Evolutionary conservation across 2,888 invertebrate species (phyloP).

Genomic region (Xylocampa areola): DNA sequence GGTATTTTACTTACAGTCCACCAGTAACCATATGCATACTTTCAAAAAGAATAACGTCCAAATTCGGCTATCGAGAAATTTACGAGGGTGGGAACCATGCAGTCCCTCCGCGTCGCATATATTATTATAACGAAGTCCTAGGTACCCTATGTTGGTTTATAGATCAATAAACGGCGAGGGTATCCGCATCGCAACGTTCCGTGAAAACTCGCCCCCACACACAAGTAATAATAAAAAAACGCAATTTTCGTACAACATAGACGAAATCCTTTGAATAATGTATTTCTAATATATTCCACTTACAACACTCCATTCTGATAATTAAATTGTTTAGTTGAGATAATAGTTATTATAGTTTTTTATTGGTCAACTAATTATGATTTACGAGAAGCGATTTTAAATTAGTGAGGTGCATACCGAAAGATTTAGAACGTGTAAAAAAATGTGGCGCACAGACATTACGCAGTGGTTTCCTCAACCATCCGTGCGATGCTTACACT

Average conservation of each 20-base stretch:
- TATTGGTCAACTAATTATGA: constrained; percentile 45
- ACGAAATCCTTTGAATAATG: constrained; percentile 47
- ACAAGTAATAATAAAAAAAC: constrained; percentile 64
- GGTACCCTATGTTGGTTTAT: constrained; percentile 72
- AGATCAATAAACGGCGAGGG: constrained; percentile 79
- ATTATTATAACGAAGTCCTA: constrained; percentile 65
- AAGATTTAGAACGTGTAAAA: constrained; percentile 61
- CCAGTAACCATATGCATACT: background rate
- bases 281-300: constrained; percentile 47
- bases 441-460: constrained; percentile 63
- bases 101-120: constrained; percentile 51
- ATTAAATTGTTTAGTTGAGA: constrained; percentile 38
- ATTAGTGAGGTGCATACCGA: constrained; percentile 55
- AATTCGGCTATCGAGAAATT: no score
- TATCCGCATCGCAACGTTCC: constrained; percentile 56
- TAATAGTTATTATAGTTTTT: constrained; percentile 41
- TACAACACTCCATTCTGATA: constrained; percentile 35
- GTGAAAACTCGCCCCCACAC: constrained; percentile 62
- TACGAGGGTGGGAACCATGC: constrained; percentile 52
- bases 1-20: background rate
- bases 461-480: constrained; percentile 64
- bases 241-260: constrained; percentile 38
- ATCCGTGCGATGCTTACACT: constrained; percentile 76
- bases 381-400: constrained; percentile 51
- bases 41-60: constrained; percentile 1